Evolutionary conservation across 2,113 vertebrate genomes (phyloP), one percentile per base, ranked within the genome.

Genomic region (Guaruba guarouba): DNA sequence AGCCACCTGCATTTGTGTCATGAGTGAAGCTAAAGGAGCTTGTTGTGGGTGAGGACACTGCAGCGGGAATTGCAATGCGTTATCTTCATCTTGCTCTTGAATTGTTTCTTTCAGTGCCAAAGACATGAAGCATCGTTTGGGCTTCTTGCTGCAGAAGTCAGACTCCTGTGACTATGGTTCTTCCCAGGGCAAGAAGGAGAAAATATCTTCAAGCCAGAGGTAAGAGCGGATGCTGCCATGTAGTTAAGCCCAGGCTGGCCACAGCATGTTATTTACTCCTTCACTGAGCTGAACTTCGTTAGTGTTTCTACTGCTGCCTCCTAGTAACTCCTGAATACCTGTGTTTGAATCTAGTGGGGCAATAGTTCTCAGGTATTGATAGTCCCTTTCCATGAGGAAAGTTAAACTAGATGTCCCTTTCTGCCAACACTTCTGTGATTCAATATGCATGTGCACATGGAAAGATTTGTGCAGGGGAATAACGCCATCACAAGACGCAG

Each of bases 71-170:
- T 61, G 46, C 41, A 93, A 41, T 3, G 16, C 9, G 3, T 28
- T 33, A 33, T 41, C 77, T 88, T 89, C 20, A 84, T 48, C 77
- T 75, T 6, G 2, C 68, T 37, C 68, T 48, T 48, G 18, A 39
- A 67, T 93, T n/a, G 29, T 93, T 89, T 80, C 63, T 75, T 64
- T 28, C 97, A 99, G 99, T 62, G 99, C 99, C 77, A 99, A 99
- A 97, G 99, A 99, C 82, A 99, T 99, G 98, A 99, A 99, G 88
- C 98, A 99, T 95, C 98, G 99, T 63, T 98, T 99, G 33, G 99
- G 98, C 43, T 98, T 99, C 88, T 95, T 99, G 70, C 98, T 99
- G 67, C 99, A 99, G 94, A 99, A 99, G 95, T 97, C 99, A 14
- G 99, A 99, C 12, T 98, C 98, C 46, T 97, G 97, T 22, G 98